Evolutionary conservation across 2,113 vertebrate species (phyloP).

Genomic region (Toxotes chatareus): DNA sequence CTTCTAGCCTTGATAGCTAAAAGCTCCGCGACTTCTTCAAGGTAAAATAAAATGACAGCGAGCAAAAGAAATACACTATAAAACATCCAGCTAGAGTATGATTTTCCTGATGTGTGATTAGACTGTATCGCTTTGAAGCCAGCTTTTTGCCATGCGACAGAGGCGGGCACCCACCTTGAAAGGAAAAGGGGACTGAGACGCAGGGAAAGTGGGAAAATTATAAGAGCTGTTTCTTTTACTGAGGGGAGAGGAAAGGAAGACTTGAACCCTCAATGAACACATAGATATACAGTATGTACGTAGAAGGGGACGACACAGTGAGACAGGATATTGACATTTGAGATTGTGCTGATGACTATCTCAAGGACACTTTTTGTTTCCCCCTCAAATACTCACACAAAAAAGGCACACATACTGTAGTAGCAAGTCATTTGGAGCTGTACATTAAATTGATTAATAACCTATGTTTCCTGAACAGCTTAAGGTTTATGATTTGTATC

Average conservation of each 20-base stretch:
- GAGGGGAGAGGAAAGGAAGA: neutral
- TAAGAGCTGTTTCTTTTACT: constrained; percentile 4
- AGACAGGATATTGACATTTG: constrained; percentile 8
- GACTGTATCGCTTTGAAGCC: constrained; percentile 64
- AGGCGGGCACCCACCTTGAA: constrained; percentile 23
- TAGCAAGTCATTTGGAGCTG: neutral
- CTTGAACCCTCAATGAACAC: neutral
- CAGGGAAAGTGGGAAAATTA: constrained; percentile 25
- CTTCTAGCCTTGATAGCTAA: constrained; percentile 30
- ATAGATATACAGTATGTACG: neutral
- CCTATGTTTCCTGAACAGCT: neutral
- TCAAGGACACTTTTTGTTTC: neutral
- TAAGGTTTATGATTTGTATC: constrained; percentile 1
- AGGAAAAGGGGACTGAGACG: constrained; percentile 47
- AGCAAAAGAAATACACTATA: constrained; percentile 26
- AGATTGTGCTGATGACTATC: neutral
- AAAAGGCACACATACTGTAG: neutral
- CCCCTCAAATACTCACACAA: neutral
- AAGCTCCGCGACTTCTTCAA: neutral
- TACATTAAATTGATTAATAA: neutral
- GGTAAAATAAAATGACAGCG: neutral
- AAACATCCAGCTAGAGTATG: constrained; percentile 46
- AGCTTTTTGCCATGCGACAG: constrained; percentile 49
- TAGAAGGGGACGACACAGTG: neutral
- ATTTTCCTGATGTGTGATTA: constrained; percentile 73